phyloP scores from a whole-genome alignment of 2,113 vertebrate species.

The Cromileptes altivelis region DNA sequence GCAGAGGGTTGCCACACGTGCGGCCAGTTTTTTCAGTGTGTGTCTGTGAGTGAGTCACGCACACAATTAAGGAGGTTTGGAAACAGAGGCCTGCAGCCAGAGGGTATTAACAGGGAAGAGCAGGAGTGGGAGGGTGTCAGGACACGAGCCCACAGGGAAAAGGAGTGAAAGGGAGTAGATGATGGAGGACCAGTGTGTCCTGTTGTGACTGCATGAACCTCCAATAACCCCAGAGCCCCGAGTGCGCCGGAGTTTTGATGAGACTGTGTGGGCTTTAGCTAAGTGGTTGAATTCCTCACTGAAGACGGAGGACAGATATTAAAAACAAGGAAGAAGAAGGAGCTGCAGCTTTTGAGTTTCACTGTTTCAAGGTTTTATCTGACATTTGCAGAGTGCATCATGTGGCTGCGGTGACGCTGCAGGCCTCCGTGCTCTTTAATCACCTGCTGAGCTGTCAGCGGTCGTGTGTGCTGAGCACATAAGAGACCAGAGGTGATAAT shows the following conservation, averaged over 20 bases:
- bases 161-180: conserved; percentile 48
- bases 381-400: background rate
- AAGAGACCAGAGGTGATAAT: background rate
- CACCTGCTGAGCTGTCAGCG: background rate
- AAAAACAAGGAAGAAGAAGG: background rate
- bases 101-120: conserved; percentile 50
- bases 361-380: background rate
- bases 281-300: conserved; percentile 34
- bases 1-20: conserved; percentile 17
- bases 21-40: background rate
- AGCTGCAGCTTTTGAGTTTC: background rate
- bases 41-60: conserved; percentile 14
- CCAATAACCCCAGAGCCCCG: conserved; percentile 40
- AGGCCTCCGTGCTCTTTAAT: background rate
- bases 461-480: background rate
- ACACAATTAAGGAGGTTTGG: conserved; percentile 39
- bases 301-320: background rate
- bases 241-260: conserved; percentile 5
- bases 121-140: conserved; percentile 39
- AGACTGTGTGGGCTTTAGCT: conserved; percentile 14
- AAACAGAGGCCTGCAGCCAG: conserved; percentile 49
- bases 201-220: conserved; percentile 51
- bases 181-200: conserved; percentile 49
- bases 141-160: conserved; percentile 48
- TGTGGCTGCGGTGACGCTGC: background rate